These are phyloP conservation scores for Ctena decussata DNA, from an alignment of 2,888 invertebrate species.

Conservation along the genomic window DNA sequence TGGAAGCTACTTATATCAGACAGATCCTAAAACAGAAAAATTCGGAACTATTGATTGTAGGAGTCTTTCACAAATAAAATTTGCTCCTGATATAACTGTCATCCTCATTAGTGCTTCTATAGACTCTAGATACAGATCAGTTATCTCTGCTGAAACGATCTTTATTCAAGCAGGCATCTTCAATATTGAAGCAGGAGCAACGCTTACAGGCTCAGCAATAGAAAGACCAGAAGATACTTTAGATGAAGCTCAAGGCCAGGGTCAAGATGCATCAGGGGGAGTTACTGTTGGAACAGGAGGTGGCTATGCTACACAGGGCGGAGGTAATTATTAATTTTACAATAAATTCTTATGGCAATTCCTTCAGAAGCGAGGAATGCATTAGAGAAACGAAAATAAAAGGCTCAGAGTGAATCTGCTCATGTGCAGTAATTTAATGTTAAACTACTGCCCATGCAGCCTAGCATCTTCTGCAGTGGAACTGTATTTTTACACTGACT, in stretches of 20 bases:
- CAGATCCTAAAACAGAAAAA: slow-evolving; percentile 58
- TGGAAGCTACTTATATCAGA: slow-evolving; percentile 54
- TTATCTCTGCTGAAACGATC: slow-evolving; percentile 76
- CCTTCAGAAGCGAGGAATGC: too few relatives aligned
- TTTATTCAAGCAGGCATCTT: slow-evolving; percentile 63
- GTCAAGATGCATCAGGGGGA: slow-evolving; percentile 33
- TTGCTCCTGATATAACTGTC: slow-evolving; percentile 69
- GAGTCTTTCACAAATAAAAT: slow-evolving; percentile 69
- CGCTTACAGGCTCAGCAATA: slow-evolving; percentile 69
- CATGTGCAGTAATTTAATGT: too few relatives aligned
- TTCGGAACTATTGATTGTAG: slow-evolving; percentile 74
- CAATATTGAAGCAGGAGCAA: slow-evolving; percentile 76
- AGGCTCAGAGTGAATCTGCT: too few relatives aligned
- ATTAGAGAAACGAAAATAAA: too few relatives aligned
- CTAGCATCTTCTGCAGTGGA: too few relatives aligned
- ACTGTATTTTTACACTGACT: too few relatives aligned
- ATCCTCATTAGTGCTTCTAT: slow-evolving; percentile 61
- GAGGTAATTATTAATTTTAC: slow-evolving; percentile 68
- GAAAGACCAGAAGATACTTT: slow-evolving; percentile 72
- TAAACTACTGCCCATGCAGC: too few relatives aligned
- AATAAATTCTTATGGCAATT: too few relatives aligned
- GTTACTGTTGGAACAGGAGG: slow-evolving; percentile 67
- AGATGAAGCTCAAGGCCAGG: slow-evolving; percentile 66
- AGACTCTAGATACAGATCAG: slow-evolving; percentile 71
- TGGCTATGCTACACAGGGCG: slow-evolving; percentile 77